Evolutionary conservation across 2,113 vertebrate genomes (phyloP).

Genomic region (Empidonax alnorum): DNA sequence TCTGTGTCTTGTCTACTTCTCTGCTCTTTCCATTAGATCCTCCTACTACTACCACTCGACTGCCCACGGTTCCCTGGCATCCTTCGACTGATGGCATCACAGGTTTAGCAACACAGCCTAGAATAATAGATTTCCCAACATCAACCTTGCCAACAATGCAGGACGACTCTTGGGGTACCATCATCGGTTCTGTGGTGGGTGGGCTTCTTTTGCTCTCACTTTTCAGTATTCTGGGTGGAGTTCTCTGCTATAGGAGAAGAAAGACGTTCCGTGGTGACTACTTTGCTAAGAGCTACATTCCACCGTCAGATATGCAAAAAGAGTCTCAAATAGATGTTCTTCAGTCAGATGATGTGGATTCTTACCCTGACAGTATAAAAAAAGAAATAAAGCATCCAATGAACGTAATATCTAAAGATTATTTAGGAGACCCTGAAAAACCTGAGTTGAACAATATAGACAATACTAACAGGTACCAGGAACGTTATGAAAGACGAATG

Average conservation of each 20-base stretch:
- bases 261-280: constrained; percentile 97
- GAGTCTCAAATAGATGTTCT: constrained; percentile 95
- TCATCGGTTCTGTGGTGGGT: constrained; percentile 89
- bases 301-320: constrained; percentile 96
- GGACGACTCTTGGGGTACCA: constrained; percentile 87
- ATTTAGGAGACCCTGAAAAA: constrained; percentile 88
- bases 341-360: constrained; percentile 91
- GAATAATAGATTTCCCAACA: constrained; percentile 82
- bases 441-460: constrained; percentile 90
- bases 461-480: constrained; percentile 81
- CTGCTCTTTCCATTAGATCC: constrained; percentile 93
- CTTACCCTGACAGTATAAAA: constrained; percentile 89
- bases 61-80: constrained; percentile 85
- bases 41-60: constrained; percentile 89
- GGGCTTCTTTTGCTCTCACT: constrained; percentile 90
- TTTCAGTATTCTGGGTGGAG: constrained; percentile 82
- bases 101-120: constrained; percentile 81
- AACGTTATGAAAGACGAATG: constrained; percentile 85
- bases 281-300: constrained; percentile 98
- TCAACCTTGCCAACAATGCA: constrained; percentile 85
- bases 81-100: constrained; percentile 76
- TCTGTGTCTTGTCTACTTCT: constrained; percentile 88
- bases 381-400: constrained; percentile 91
- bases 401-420: constrained; percentile 89
- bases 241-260: constrained; percentile 88